Base-by-base conservation (phyloP, 2,797 vertebrate genomes). In the Hydrocynus forskahlii region DNA sequence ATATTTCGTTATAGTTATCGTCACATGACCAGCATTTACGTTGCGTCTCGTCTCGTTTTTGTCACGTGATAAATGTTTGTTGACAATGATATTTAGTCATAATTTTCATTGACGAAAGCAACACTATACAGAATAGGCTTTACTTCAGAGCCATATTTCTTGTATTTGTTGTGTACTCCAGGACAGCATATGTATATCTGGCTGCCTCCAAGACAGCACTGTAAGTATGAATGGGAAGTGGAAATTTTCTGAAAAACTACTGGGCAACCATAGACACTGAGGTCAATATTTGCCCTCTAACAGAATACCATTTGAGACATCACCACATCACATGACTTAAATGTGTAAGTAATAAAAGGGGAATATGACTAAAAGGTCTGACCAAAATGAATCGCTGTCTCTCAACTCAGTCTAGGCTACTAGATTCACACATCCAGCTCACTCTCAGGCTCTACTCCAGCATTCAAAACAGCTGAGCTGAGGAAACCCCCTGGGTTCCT, bases 311-410 rank as follows among this genome's bases (percentile, higher is more conserved):
- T 13, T 9, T 29, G 16, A 23, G 10, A 43, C 29, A 29, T 29
- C 29, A 29, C 29, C n/a, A n/a, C 29, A 29, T 29, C 59, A 67
- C 54, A 80, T 54, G 69, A 78, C 76, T 74, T 40, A 19, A 69
- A 82, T 84, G 57, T 48, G 62, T 38, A 19, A 75, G 16, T 50
- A 57, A 82, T 68, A 71, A 48, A 74, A 59, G 9, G 21, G 5
- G 8, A 52, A 79, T 38, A 38, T 19, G 21, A 73, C n/a, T 80
- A n/a, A n/a, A n/a, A 54, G 21, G 38, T 35, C 21, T 64, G 48
- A 29, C 14, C 54, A 38, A 79, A 64, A 64, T 4, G 19, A 29
- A 45, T 43, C 21, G 45, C 9, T 38, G 38, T 13, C 54, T 59
- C 43, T 60, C 23, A 69, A 40, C 52, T 1, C 19, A 57, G 29